phyloP scores from a whole-genome alignment of 2,797 vertebrate genomes.

The Semaprochilodus insignis region DNA sequence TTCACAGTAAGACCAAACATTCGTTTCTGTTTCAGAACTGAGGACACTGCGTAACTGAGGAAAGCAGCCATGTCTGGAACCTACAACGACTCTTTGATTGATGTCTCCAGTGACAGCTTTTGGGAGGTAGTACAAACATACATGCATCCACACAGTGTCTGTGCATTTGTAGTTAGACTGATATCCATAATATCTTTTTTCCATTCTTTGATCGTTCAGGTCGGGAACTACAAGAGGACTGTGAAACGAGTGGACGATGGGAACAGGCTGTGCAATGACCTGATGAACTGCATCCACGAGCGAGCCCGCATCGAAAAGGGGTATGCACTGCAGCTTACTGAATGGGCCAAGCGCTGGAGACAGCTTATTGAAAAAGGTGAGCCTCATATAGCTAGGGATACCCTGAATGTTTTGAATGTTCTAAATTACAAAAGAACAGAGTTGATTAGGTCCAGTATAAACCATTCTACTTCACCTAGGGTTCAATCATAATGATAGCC shows the following conservation, averaged over 20 bases:
- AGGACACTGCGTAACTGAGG: slow-evolving; percentile 62
- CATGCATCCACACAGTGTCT: no score
- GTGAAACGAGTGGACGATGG: slow-evolving; percentile 96
- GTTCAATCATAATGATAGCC: neutral
- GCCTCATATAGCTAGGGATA: neutral
- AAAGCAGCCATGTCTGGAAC: slow-evolving; percentile 89
- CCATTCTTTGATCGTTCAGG: slow-evolving; percentile 68
- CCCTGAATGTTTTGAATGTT: neutral
- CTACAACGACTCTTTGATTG: slow-evolving; percentile 89
- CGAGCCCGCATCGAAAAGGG: slow-evolving; percentile 94
- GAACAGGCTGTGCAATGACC: slow-evolving; percentile 88
- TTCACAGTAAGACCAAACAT: neutral
- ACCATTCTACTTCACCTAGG: neutral
- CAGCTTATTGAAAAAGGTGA: slow-evolving; percentile 95
- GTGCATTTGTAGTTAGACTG: neutral
- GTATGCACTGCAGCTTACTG: slow-evolving; percentile 94
- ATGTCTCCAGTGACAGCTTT: slow-evolving; percentile 98
- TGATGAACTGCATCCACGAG: slow-evolving; percentile 96
- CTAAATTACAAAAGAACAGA: neutral
- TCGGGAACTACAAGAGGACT: slow-evolving; percentile 95
- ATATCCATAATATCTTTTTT: neutral
- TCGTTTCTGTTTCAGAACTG: slow-evolving; percentile 55
- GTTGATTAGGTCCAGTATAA: neutral
- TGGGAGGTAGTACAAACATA: slow-evolving; percentile 87
- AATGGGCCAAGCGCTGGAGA: slow-evolving; percentile 96